Evolutionary conservation across 2,888 invertebrate species (phyloP), one percentile per base, ranked within the genome.

Genomic region (Hirtodrosophila confusa): DNA sequence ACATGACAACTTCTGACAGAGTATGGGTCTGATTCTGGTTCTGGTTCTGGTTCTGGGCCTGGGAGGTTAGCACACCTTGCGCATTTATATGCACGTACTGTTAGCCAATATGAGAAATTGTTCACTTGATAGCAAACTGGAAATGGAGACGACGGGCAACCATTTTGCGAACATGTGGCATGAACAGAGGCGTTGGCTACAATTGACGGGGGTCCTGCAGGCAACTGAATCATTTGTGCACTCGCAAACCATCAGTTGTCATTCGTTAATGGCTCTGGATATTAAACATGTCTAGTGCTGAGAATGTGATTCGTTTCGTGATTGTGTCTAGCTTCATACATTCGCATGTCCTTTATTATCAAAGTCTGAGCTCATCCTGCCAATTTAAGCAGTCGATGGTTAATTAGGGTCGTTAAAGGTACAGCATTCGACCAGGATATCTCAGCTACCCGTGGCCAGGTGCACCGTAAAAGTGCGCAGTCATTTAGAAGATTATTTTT

Each of bases 41-140:
- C 23, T 37, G 41, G 47, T 9, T 55, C 9, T 47, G 43, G 7
- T 4, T 51, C 17, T n/a, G 3, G 41, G 33, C 8, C 33, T 27
- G 48, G 49, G 23, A 10, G 23, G 8, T 11, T 37, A 29, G 4
- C 37, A 31, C 64, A 75, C 61, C 70, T 70, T 62, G 53, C 70
- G 63, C 85, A 85, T 85, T 85, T 85, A 67, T 69, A 71, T 80
- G 83, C 86, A 75, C 61, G 73, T 69, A 69, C 69, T 67, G 80
- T 80, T 67, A 73, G 69, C 78, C 75, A 75, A 83, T 75, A 86
- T 82, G 73, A 73, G 61, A 79, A 57, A 72, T 82, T 60, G 64
- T 65, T 56, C 9, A 65, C 40, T 39, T 61, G 54, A 74, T 37
- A 45, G 29, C 43, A 49, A 80, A 63, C 60, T 62, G 62, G 43